Base-by-base conservation (phyloP, 2,888 invertebrate species). In the Gymnoscelis rufifasciata region DNA sequence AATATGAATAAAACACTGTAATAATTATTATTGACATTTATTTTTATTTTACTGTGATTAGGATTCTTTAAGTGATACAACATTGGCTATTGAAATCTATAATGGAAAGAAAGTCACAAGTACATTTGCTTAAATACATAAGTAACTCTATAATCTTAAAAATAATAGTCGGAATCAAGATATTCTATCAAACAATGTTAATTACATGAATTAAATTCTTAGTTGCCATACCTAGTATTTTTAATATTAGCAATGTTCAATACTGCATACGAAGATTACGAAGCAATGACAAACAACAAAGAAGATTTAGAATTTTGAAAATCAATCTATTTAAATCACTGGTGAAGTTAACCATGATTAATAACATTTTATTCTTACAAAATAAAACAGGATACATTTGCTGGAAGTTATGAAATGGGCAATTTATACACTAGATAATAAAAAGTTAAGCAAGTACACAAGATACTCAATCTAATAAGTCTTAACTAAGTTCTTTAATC, bases 111-210 rank as follows among this genome's bases (percentile, higher is more conserved):
- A 19, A 28, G 7, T 30, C 13, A 1, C 12, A 24, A 35, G 27
- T 36, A 39, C 29, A 35, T 7, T 41, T 29, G 28, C 12, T 47
- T 44, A 23, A 46, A 42, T 42, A n/a, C n/a, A 51, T 46, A 38
- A 48, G 19, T 19, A 37, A 39, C 26, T 43, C 37, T 36, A 27
- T 49, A 43, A 38, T 43, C 51, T 54, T 54, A 51, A 42, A 41
- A 51, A 36, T 56, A 56, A 52, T 52, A 56, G 51, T 56, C 46
- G 49, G 51, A 56, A 43, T 47, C 37, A 44, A 51, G 35, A 41
- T 30, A 35, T 50, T 47, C 29, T 36, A 31, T 27, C 23, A 24
- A 38, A 30, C 7, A 30, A 13, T 30, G 4, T 13, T 12, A 12
- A 8, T 12, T 38, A 13, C 13, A 39, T 30, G 38, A 26, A 26